Percentiles rank a stretch among this genome's conserved stretches.
Conservation (phyloP, 2,888 invertebrate genomes). For the Drosophila incognita region DNA sequence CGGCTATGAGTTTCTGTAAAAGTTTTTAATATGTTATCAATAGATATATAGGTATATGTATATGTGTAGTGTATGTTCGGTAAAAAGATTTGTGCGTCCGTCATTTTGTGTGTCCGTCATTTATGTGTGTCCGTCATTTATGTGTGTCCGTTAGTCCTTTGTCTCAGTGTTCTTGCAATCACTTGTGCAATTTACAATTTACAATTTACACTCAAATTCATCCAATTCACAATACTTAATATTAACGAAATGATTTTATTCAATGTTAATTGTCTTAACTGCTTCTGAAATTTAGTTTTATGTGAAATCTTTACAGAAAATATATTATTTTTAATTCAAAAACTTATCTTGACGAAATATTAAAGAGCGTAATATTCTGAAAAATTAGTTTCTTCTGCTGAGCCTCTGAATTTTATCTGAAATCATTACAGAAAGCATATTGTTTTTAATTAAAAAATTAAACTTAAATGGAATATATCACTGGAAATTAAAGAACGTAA, state of each 20-base stretch:
- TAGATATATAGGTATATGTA: neutral
- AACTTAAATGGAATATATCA: no score
- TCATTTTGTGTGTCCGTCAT: neutral
- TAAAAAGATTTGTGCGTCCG: neutral
- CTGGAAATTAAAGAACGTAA: no score
- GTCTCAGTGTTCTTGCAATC: neutral
- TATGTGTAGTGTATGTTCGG: neutral
- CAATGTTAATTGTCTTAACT: neutral
- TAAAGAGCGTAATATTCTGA: neutral
- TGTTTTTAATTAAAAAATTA: no score
- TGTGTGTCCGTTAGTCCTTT: neutral
- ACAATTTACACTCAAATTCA: neutral
- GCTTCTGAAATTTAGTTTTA: neutral
- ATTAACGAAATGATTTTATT: neutral
- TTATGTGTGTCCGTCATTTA: neutral
- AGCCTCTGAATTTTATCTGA: no score
- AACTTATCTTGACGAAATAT: neutral
- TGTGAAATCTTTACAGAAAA: neutral
- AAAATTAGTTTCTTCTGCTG: neutral
- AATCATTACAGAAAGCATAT: no score
- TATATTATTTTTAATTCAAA: neutral
- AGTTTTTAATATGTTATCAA: conserved; percentile 12
- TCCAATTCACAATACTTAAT: neutral
- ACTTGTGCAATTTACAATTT: neutral
- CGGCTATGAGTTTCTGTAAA: conserved; percentile 83